Conservation (phyloP, 2,888 invertebrate species). For the Himalopsyche anomala region DNA sequence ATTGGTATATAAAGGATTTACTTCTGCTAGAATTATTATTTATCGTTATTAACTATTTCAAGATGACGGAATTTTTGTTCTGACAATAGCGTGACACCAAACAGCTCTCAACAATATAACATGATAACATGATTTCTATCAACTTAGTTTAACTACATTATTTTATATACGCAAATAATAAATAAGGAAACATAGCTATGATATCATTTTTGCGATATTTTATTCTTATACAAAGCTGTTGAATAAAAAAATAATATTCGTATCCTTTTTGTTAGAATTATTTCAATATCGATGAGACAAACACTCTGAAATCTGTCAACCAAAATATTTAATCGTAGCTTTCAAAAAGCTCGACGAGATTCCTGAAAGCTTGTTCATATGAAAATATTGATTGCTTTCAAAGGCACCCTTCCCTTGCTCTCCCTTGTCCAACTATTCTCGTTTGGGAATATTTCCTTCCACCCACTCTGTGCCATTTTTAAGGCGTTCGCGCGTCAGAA, state of each 20-base stretch:
- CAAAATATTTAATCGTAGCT: slow-evolving; percentile 26
- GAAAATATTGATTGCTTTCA: slow-evolving; percentile 18
- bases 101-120: too few species aligned
- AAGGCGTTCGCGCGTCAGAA: slow-evolving; percentile 11
- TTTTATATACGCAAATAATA: too few species aligned
- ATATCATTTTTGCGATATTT: too few species aligned
- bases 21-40: too few species aligned
- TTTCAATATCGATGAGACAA: background rate
- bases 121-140: too few species aligned
- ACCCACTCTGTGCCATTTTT: background rate
- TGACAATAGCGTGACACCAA: too few species aligned
- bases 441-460: background rate
- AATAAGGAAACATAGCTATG: too few species aligned
- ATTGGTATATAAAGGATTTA: too few species aligned
- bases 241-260: background rate
- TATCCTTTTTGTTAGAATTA: background rate
- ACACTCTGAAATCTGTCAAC: slow-evolving; percentile 15
- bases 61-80: too few species aligned
- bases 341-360: slow-evolving; percentile 1
- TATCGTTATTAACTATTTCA: too few species aligned
- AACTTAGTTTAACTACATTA: too few species aligned
- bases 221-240: too few species aligned
- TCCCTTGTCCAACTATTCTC: slow-evolving; percentile 5
- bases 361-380: slow-evolving; percentile 18
- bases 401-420: background rate